Percentiles rank a stretch among this genome's conserved stretches.
Evolutionary conservation across 2,888 invertebrate species (phyloP).

Genomic region (Meiosimyza platycephala): DNA sequence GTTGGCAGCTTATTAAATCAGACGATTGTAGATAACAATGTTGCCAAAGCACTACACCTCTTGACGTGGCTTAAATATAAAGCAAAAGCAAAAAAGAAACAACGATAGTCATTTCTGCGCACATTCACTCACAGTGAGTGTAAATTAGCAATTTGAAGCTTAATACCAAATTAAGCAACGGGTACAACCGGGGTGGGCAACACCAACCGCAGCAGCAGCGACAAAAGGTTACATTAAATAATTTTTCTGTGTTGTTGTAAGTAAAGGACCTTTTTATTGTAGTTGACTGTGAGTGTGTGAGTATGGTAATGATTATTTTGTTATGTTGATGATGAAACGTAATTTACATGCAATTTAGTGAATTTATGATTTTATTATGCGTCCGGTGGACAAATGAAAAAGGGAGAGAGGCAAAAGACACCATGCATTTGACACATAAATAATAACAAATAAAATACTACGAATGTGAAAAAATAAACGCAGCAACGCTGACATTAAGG

Average conservation of each 20-base stretch:
- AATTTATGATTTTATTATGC: conserved; percentile 50
- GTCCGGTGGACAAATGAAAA: background rate
- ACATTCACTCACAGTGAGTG: conserved; percentile 21
- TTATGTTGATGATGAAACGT: conserved; percentile 53
- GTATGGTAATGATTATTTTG: conserved; percentile 16
- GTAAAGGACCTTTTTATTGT: background rate
- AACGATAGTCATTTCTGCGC: background rate
- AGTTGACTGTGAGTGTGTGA: conserved; percentile 7
- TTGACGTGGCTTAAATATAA: background rate
- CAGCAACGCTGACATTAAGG: conserved; percentile 49
- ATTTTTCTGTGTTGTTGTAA: no score
- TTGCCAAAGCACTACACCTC: conserved; percentile 1
- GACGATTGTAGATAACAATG: conserved; percentile 43
- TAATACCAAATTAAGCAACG: conserved; percentile 21
- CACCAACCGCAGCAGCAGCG: background rate
- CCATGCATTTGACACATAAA: no score
- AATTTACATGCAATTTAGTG: conserved; percentile 53
- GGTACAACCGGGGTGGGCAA: background rate
- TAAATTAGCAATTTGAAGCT: conserved; percentile 28
- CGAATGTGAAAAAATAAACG: conserved; percentile 15
- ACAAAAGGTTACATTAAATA: background rate
- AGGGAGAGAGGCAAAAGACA: no score
- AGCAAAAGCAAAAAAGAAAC: background rate
- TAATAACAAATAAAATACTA: conserved; percentile 13
- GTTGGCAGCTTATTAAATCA: conserved; percentile 53